Base-by-base conservation (phyloP, 2,888 invertebrate genomes). In the Incurvaria masculella region DNA sequence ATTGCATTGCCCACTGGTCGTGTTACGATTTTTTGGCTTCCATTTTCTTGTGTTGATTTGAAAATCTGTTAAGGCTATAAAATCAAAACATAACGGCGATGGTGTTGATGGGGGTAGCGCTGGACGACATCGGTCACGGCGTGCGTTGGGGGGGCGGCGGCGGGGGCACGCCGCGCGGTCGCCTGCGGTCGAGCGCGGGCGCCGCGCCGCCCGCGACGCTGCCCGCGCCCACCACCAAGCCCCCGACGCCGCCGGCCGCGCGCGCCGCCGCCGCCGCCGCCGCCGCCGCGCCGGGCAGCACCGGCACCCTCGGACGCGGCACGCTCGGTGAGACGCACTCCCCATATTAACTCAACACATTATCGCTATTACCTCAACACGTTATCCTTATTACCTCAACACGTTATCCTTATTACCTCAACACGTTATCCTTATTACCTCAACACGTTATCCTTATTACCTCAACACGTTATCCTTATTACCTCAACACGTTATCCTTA, bases 91-190 rank as follows among this genome's bases (percentile, higher is more conserved):
- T n/a, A n/a, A n/a, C n/a, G n/a, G n/a, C n/a, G n/a, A n/a, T n/a
- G n/a, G n/a, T n/a, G n/a, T n/a, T n/a, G n/a, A n/a, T 26, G 10
- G 1, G 27, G 38, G 33, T 52, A 79, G 88, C 91, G 49, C 78
- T 98, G 57, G 99, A 99, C 78, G 95, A 97, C 48, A 87, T 99
- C 59, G 99, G 99, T 0, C 97, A 95, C 64, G 94, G 94, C 2
- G 86, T 91, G 4, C 84, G 90, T 50, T 85, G 84, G 63, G 80
- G 79, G 48, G 82, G 84, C 8, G 86, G 88, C 50, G 81, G 82
- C 27, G 75, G 80, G 10, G 87, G 87, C 42, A 88, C 87, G 0
- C 84, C 89, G 2, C 84, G 86, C 46, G 89, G 90, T 46, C 87
- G 90, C 54, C 81, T 91, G 21, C 86, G 88, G 5, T 88, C 89